Base-by-base conservation (phyloP, 2,888 invertebrate species). In the Unio pictorum region DNA sequence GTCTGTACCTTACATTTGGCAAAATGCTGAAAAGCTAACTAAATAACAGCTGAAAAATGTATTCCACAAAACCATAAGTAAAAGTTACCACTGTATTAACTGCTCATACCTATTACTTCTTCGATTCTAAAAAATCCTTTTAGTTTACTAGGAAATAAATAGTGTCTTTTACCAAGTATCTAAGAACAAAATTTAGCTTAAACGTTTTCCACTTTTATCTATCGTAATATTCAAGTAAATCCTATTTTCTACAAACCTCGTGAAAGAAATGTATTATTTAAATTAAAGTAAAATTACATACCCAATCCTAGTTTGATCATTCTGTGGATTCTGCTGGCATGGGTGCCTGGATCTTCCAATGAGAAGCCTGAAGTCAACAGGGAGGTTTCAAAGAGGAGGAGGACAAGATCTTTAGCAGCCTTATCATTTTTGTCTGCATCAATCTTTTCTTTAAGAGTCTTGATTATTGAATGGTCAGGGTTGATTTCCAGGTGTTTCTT, bases 401-500 rank as follows among this genome's bases (percentile, higher is more conserved):
- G 95, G 8, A 99, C 98, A 73, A 99, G 92, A 91, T 99, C 99
- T 91, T 98, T 99, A 3, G 99, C 98, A 79, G 98, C 96, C 90
- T 99, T 99, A 91, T 99, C 99, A 86, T 98, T 98, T 92, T 98
- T 98, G 90, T 99, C 98, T 61, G 94, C 95, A 72, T 98, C 98
- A 20, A 96, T 95, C 91, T 98, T 98, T 87, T 95, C 94, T 66
- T 96, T 92, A 34, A 99, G 92, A 1, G 94, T 95, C 87, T 98
- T 97, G 64, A 99, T 93, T 84, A 99, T 96, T 68, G 97, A 93
- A 91, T 99, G 99, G 81, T 95, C 95, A 1, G 99, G 98, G 90
- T 99, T 99, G 91, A 99, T 95, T 91, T 99, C 99, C 58, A 99
- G 92, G 87, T 99, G 98, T 91, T 99, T 99, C 93, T 99, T 99